Base-by-base conservation (phyloP, 2,888 invertebrate genomes). In the Lampropteryx suffumata region DNA sequence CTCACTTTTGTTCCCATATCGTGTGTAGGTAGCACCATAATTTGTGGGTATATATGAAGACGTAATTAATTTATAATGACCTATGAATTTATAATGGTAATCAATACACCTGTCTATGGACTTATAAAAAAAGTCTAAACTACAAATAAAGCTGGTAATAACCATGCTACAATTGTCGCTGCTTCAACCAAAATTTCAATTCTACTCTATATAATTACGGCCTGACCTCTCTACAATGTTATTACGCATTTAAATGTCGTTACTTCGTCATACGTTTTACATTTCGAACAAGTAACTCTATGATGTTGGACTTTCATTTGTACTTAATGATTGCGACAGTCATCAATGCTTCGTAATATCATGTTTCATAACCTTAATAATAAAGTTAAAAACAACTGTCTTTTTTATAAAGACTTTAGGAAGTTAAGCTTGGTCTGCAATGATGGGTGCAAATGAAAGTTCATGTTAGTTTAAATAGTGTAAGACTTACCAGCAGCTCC, bases 401-500 rank as follows among this genome's bases (percentile, higher is more conserved):
- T n/a, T n/a, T n/a, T n/a, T n/a, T n/a, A n/a, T n/a, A n/a, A n/a
- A n/a, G n/a, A n/a, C n/a, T n/a, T n/a, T n/a, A n/a, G 24, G 7
- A 7, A 24, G 5, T 7, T 7, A 14, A 6, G 8, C 9, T 27
- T 13, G 24, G 33, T 10, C 7, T 3, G 14, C 14, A 27, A 14
- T 8, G 27, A 28, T 28, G 4, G 26, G 21, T 30, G 12, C 14
- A 72, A 77, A 74, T 74, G 71, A 74, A 65, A 58, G 71, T 71
- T 67, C 57, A 67, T 52, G 1, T 32, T 27, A 47, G 44, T 65
- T 64, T 67, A 66, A 24, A 59, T 53, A 52, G 42, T 45, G 44
- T 48, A 49, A 35, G 52, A 89, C 90, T 90, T 59, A 90, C 90
- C 85, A 71, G 81, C 73, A 57, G 90, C 89, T 70, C 82, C 81